A percentile compares a stretch with the other conserved stretches of the same genome.
phyloP scores from a whole-genome alignment of 1,140 invertebrate genomes.

The Leptopilina boulardi region DNA sequence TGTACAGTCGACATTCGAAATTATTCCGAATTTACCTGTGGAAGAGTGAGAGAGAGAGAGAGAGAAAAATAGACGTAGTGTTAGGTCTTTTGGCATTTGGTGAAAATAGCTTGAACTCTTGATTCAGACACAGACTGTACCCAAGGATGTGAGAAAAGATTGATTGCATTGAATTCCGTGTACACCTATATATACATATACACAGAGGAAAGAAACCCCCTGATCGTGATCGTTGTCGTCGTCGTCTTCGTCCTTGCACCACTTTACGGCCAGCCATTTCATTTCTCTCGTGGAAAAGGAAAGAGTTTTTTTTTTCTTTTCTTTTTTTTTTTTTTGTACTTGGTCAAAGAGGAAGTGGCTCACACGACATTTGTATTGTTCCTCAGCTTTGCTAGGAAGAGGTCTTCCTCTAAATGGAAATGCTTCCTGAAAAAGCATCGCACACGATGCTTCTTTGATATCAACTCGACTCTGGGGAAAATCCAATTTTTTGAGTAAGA shows the following conservation, averaged over 20 bases:
- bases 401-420: constrained; percentile 26
- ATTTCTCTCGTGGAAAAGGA: constrained; percentile 9
- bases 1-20: constrained; percentile 2
- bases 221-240: constrained; percentile 21
- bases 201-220: constrained; percentile 12
- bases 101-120: constrained; percentile 1
- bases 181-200: too few relatives aligned
- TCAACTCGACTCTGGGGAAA: background rate
- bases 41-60: too few relatives aligned
- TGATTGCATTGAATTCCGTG: constrained; percentile 58
- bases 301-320: background rate
- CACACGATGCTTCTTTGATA: constrained; percentile 1
- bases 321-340: background rate
- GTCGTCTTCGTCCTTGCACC: constrained; percentile 16
- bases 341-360: constrained; percentile 24
- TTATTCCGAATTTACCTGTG: constrained; percentile 16
- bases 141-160: constrained; percentile 51
- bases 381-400: constrained; percentile 3
- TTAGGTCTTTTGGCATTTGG: background rate
- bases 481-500: background rate
- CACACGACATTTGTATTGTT: constrained; percentile 28
- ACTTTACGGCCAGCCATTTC: constrained; percentile 41
- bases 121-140: constrained; percentile 33
- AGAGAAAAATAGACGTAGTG: too few relatives aligned
- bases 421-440: constrained; percentile 24